Evolutionary conservation across 2,113 vertebrate genomes (phyloP).

Genomic region (human (Homo sapiens)): GRCh38 chr11:110716501-110717000

Average conservation of each 20-base stretch:
- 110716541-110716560: neutral
- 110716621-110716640: neutral
- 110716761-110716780: neutral
- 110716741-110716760: neutral
- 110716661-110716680: neutral
- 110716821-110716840: neutral
- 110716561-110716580: neutral
- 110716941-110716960: neutral
- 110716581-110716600: neutral
- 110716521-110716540: neutral
- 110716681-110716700: neutral
- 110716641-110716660: neutral
- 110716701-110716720: neutral
- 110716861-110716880: neutral
- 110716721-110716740: neutral
- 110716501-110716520: neutral
- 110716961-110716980: neutral
- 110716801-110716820: neutral
- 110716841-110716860: neutral
- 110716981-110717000: neutral
- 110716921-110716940: neutral
- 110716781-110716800: neutral
- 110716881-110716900: neutral
- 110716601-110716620: neutral
- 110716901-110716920: neutral